Percentiles rank a stretch among this genome's conserved stretches.
Conservation (phyloP, 2,797 vertebrate genomes). For the Acomys russatus region DNA sequence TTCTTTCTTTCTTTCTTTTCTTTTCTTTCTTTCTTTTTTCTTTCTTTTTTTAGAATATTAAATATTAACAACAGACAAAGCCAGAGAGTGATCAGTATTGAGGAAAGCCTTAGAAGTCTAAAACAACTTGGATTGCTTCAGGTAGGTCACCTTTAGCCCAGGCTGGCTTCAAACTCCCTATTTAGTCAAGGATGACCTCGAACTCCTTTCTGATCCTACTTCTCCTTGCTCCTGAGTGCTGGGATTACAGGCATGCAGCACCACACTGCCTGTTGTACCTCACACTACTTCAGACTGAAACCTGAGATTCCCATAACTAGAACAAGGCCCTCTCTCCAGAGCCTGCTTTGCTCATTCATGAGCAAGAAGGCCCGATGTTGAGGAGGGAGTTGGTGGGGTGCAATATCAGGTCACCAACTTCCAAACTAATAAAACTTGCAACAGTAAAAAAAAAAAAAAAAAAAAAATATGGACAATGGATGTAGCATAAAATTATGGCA, state of each 20-base stretch:
- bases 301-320: not conserved
- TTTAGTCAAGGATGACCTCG: not conserved
- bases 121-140: not conserved
- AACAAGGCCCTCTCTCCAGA: not conserved
- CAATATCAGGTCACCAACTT: not conserved
- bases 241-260: not conserved
- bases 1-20: too few species aligned
- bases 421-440: constrained; percentile 58
- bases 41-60: constrained; percentile 39
- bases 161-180: not conserved
- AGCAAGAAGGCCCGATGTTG: not conserved
- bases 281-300: too few species aligned
- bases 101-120: not conserved
- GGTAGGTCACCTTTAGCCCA: not conserved
- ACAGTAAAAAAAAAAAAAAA: constrained; percentile 68
- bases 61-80: constrained; percentile 45
- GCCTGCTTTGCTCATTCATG: constrained; percentile 2
- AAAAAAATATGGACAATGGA: not conserved
- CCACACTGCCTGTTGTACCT: not conserved
- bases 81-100: not conserved
- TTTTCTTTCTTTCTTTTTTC: too few species aligned
- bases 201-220: not conserved
- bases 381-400: not conserved
- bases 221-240: not conserved
- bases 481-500: constrained; percentile 48